Evolutionary conservation across 2,113 vertebrate genomes (phyloP), one percentile per base, ranked within the genome.

Genomic region (Ceyx cyanopectus): DNA sequence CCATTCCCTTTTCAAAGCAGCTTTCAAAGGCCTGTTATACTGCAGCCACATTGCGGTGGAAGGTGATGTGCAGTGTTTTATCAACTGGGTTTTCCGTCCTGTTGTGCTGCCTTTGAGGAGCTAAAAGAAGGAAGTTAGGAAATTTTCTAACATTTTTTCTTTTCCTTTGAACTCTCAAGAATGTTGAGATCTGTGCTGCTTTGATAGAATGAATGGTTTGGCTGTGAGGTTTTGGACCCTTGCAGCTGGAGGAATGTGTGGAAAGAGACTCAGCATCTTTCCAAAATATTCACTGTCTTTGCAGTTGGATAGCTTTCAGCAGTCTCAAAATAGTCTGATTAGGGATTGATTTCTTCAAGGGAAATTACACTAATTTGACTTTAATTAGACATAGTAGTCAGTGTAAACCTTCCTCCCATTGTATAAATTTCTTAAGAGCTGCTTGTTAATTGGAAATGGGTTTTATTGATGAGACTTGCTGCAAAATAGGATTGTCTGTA

Each of bases 311-410:
- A 62, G 50, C 17, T 93, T 86, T 82, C 89, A 79, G 46, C 54
- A 66, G 46, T 89, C 83, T 94, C 86, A 90, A 58, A 66, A 76
- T 50, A 92, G 63, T 73, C 91, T 95, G 91, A 93, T 92, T 82
- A 95, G 43, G 86, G 78, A 90, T 93, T 89, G 81, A 94, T 89
- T 90, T 94, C 81, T 76, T 29, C 70, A 63, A 70, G 34, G 74
- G 43, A 94, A 96, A 93, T 94, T 82, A 93, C 37, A 40, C 89
- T 95, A 94, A 94, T 96, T 94, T 95, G 82, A 70, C 75, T 94
- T 18, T 89, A 94, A 96, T 96, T 95, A 95, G 86, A 78, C 70
- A 34, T 83, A 73, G 79, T 82, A 92, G 75, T 73, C 84, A 87
- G 89, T 66, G 66, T 96, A 95, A 95, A 95, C 70, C 76, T 79